Evolutionary conservation across 2,113 vertebrate species (phyloP), one percentile per base, ranked within the genome.

Genomic region (Parus major): DNA sequence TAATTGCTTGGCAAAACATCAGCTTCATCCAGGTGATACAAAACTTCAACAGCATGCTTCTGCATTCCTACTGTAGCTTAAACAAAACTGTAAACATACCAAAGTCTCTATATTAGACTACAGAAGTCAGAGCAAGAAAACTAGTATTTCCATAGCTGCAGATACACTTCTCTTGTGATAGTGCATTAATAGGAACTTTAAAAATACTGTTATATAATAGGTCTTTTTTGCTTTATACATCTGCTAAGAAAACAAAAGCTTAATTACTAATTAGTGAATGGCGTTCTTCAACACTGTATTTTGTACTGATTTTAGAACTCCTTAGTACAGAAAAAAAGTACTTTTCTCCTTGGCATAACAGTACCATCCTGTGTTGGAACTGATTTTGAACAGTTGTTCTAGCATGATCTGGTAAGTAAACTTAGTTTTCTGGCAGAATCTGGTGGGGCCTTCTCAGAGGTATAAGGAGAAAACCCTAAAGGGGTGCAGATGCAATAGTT

Each of bases 21-120:
- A 81, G 29, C 42, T 93, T 80, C 55, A 60, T 94, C 70, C 65
- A 86, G 72, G 24, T 88, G 59, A 75, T 95, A 96, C 94, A 95
- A 96, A 96, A 92, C 84, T 91, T 94, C 85, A 95, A 44, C 76
- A 92, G 86, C 96, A 93, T 97, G 94, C 89, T 72, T 95, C 91
- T 96, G 93, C 69, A 18, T 69, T 88, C 90, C 94, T 96, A 91
- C 86, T 88, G 59, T 79, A 95, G 92, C 89, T 95, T 73, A 85
- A 93, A 91, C 75, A 65, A 91, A 96, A 75, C 44, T 76, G 79
- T 87, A 82, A 96, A 95, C 88, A 27, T 68, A 77, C 3, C 44
- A 68, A 93, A 94, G 92, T 52, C 91, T 65, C 93, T 88, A 72
- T 64, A 65, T 88, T 68, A 89, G 82, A 55, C 71, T 97, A 86